Evolutionary conservation across 2,888 invertebrate species (phyloP).

Genomic region (Rhamnusium bicolor): DNA sequence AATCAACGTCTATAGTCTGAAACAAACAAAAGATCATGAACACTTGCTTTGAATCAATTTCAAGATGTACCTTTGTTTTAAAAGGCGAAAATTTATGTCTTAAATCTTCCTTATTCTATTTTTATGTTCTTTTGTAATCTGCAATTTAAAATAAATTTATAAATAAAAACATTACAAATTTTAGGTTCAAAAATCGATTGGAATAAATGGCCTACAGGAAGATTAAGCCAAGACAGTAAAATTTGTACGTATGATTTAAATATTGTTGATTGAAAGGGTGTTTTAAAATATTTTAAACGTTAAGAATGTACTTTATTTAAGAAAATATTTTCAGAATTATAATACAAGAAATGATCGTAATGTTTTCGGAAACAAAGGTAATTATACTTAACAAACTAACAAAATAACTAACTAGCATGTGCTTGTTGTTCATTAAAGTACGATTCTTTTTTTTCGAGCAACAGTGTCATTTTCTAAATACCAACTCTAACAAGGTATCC

Average conservation of each 20-base stretch:
- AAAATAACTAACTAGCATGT: too few relatives aligned
- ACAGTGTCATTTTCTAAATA: too few relatives aligned
- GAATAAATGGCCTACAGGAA: slow-evolving; percentile 40
- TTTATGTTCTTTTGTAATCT: neutral
- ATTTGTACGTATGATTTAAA: slow-evolving; percentile 44
- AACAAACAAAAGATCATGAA: too few relatives aligned
- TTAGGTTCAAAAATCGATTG: slow-evolving; percentile 45
- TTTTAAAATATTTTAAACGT: neutral
- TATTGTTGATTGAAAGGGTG: slow-evolving; percentile 8
- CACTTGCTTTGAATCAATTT: too few relatives aligned
- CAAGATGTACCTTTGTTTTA: too few relatives aligned
- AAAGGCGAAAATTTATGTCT: too few relatives aligned
- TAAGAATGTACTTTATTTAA: slow-evolving; percentile 14
- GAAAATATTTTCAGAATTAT: neutral
- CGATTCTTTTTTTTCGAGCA: too few relatives aligned
- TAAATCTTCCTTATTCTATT: neutral
- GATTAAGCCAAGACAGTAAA: slow-evolving; percentile 41
- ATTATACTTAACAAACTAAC: too few relatives aligned
- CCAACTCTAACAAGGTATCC: too few relatives aligned
- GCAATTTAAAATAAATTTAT: neutral
- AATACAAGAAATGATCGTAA: neutral
- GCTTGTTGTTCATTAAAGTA: too few relatives aligned
- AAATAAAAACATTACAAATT: slow-evolving; percentile 29
- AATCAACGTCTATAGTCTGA: too few relatives aligned
- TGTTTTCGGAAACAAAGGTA: too few relatives aligned